These are phyloP conservation scores for Drosophila prolongata DNA, from an alignment of 2,888 invertebrate species.

Conservation along the genomic window DNA sequence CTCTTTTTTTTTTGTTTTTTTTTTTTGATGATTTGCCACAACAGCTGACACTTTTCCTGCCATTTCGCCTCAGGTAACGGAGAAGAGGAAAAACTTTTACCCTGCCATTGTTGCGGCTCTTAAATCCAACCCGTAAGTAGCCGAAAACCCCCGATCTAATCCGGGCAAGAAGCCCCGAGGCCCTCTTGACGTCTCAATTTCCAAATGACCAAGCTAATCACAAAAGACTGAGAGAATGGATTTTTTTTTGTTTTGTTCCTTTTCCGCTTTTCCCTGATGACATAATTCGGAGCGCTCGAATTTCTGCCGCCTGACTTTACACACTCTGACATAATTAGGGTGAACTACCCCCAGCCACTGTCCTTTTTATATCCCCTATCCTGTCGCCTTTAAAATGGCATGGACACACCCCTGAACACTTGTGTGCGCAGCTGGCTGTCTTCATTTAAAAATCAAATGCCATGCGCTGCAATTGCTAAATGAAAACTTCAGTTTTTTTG, in stretches of 20 bases:
- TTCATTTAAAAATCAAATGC: constrained; percentile 58
- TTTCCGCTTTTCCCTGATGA: constrained; percentile 37
- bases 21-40: not conserved
- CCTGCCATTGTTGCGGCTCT: constrained; percentile 42
- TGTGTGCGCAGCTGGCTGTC: constrained; percentile 73
- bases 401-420: constrained; percentile 63
- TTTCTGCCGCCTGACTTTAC: constrained; percentile 68
- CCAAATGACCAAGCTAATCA: constrained; percentile 70
- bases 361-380: constrained; percentile 1
- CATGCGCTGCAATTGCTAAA: constrained; percentile 64
- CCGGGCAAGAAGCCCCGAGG: constrained; percentile 17
- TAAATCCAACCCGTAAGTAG: constrained; percentile 56
- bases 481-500: constrained; percentile 52
- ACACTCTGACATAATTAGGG: constrained; percentile 71
- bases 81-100: constrained; percentile 7
- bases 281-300: constrained; percentile 58
- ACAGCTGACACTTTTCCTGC: constrained; percentile 19
- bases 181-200: constrained; percentile 64
- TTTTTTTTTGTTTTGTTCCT: constrained; percentile 15
- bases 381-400: constrained; percentile 1
- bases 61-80: constrained; percentile 19
- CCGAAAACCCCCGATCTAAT: constrained; percentile 15
- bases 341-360: constrained; percentile 33
- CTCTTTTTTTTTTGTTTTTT: constrained; percentile 2
- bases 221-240: constrained; percentile 46